phyloP scores from a whole-genome alignment of 2,113 vertebrate genomes.

The Heliornis fulica region DNA sequence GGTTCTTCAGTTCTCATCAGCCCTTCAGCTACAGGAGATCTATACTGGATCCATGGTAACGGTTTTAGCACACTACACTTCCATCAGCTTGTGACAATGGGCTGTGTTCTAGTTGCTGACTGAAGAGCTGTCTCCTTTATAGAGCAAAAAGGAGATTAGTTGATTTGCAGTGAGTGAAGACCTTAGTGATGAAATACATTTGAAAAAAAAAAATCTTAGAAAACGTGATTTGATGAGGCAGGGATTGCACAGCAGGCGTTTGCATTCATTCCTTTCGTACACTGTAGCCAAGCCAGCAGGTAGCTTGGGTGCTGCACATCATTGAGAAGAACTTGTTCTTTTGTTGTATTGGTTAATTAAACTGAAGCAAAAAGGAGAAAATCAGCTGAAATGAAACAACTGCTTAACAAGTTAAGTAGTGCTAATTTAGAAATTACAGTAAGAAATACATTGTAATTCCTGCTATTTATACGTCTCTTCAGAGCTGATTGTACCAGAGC shows the following conservation, averaged over 20 bases:
- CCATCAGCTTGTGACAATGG: constrained; percentile 57
- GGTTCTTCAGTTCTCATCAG: constrained; percentile 4
- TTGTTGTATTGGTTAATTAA: constrained; percentile 57
- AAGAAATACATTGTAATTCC: constrained; percentile 43
- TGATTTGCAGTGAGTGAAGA: constrained; percentile 36
- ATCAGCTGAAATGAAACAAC: constrained; percentile 30
- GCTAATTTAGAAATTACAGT: constrained; percentile 2
- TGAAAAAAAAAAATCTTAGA: background rate
- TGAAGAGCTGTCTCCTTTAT: constrained; percentile 14
- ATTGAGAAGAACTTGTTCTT: constrained; percentile 61
- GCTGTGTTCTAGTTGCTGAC: constrained; percentile 40
- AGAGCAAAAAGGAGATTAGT: constrained; percentile 29
- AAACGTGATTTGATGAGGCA: constrained; percentile 48
- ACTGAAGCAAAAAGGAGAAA: constrained; percentile 21
- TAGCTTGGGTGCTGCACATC: constrained; percentile 30
- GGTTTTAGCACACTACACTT: constrained; percentile 59
- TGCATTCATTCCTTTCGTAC: background rate
- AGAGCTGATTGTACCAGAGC: constrained; percentile 48
- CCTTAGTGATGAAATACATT: constrained; percentile 31
- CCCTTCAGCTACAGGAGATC: constrained; percentile 56
- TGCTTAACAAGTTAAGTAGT: constrained; percentile 35
- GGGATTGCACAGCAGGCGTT: constrained; percentile 38
- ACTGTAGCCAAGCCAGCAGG: background rate
- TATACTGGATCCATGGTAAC: constrained; percentile 78
- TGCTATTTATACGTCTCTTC: constrained; percentile 17